Conservation (phyloP, 2,113 vertebrate species). For the Mungos mungo region DNA sequence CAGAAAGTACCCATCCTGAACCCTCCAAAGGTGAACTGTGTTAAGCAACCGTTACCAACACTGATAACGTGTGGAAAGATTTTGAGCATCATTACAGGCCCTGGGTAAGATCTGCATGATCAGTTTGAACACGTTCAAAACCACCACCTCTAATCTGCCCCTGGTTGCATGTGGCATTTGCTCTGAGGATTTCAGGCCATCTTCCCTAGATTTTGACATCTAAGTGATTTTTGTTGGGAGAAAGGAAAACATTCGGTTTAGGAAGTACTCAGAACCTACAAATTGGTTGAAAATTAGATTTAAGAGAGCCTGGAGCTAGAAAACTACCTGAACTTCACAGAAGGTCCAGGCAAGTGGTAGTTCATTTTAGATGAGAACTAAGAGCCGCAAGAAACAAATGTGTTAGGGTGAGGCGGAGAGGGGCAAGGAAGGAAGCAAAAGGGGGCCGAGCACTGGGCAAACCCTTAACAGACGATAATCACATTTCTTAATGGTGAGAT, state of each 20-base stretch:
- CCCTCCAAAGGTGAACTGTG: background rate
- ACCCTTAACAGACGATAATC: background rate
- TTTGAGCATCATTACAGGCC: background rate
- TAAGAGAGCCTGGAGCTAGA: background rate
- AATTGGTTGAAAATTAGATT: background rate
- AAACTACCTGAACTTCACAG: background rate
- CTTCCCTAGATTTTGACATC: background rate
- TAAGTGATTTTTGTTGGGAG: background rate
- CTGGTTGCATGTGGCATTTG: background rate
- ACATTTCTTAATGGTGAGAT: background rate
- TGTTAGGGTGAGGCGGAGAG: background rate
- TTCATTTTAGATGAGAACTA: background rate
- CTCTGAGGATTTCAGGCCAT: background rate
- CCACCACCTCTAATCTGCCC: background rate
- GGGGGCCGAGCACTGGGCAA: background rate
- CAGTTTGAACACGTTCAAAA: background rate
- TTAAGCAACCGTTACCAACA: background rate
- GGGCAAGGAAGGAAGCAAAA: background rate
- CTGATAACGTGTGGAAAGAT: background rate
- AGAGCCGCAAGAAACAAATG: background rate
- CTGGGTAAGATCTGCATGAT: background rate
- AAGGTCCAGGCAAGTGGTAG: background rate
- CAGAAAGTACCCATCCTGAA: background rate
- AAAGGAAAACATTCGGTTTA: background rate
- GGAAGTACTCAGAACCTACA: background rate